phyloP scores from a whole-genome alignment of 2,113 vertebrate species.

The Lethenteron reissneri region DNA sequence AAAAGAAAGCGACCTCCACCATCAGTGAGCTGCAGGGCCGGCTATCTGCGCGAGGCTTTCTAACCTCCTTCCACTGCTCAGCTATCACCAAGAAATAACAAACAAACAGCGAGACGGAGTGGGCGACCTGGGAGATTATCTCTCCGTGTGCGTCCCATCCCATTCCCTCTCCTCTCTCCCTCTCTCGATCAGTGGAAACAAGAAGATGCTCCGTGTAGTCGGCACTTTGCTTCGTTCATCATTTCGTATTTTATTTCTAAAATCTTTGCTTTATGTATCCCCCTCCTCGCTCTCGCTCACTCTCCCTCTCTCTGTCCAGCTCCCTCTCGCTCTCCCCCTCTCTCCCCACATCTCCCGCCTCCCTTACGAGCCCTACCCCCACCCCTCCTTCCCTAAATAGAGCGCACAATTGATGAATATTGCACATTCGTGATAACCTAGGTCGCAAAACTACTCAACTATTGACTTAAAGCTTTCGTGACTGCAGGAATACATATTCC shows the following conservation, averaged over 20 bases:
- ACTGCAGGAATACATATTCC: no score
- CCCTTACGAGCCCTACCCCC: no score
- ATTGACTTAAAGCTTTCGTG: no score
- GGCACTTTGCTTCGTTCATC: neutral
- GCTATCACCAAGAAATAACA: neutral
- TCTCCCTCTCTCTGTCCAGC: neutral
- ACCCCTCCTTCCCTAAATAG: no score
- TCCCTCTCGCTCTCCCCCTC: neutral
- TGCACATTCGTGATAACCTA: no score
- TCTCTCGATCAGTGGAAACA: neutral
- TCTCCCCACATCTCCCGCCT: neutral
- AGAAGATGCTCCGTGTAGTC: neutral
- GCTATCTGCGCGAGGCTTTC: neutral
- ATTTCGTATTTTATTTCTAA: neutral
- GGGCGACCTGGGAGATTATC: neutral
- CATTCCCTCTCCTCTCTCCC: neutral
- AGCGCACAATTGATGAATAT: no score
- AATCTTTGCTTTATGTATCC: no score
- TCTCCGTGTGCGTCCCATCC: neutral
- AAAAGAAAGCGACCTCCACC: neutral
- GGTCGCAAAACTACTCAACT: no score
- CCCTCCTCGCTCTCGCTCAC: neutral
- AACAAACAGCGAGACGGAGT: neutral
- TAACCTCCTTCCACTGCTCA: neutral
- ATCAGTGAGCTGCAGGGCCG: neutral